Evolutionary conservation across 2,113 vertebrate species (phyloP).

Genomic region (Elaphurus davidianus): DNA sequence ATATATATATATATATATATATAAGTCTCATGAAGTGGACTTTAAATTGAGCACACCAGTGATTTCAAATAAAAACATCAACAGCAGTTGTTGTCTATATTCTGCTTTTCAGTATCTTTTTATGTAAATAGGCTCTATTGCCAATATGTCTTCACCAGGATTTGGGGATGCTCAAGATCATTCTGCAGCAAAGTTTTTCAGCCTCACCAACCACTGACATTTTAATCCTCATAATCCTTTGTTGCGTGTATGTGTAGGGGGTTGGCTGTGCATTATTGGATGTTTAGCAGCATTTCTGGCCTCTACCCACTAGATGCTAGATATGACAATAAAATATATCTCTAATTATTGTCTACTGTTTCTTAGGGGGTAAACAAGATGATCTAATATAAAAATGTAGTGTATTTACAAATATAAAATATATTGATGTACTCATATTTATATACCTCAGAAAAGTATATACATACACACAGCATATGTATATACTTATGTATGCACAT

Average conservation of each 20-base stretch:
- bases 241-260: background rate
- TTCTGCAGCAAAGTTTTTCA: background rate
- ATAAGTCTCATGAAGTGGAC: background rate
- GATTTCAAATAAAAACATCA: background rate
- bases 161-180: background rate
- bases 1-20: background rate
- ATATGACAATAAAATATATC: background rate
- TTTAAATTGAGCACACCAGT: background rate
- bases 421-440: background rate
- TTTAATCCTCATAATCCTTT: background rate
- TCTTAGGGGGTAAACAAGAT: background rate
- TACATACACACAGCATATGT: background rate
- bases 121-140: background rate
- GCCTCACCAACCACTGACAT: background rate
- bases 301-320: background rate
- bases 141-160: background rate
- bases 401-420: background rate
- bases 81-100: background rate
- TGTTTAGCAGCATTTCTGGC: background rate
- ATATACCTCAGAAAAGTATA: background rate
- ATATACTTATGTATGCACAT: background rate
- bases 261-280: background rate
- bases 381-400: background rate
- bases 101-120: background rate
- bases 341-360: background rate